Evolutionary conservation across 2,113 vertebrate species (phyloP), one percentile per base, ranked within the genome.

Genomic region (Dasypus novemcinctus): DNA sequence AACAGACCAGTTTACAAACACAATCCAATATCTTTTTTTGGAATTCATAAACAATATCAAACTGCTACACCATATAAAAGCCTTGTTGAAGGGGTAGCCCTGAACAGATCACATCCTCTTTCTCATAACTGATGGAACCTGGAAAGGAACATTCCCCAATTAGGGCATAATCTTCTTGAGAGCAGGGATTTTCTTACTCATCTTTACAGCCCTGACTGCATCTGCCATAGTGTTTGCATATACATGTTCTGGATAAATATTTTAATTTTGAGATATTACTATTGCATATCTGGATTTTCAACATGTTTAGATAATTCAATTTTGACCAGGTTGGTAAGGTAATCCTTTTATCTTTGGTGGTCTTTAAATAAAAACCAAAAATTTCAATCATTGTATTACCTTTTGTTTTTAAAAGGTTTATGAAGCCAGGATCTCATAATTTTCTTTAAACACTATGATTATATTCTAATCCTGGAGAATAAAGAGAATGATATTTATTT

Each of bases 311-410:
- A 14, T 79, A 49, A 72, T 94, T 92, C 38, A 29, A 12, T 80
- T 89, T 81, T 85, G 63, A 41, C 38, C 23, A 89, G 12, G 66
- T 89, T 85, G 20, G 21, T 85, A 92, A 85, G 29, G 41, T 72
- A 72, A 52, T 85, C 38, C 36, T 9, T 64, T 88, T 93, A 76
- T 78, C 64, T 74, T 63, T 91, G 33, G 33, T 87, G n/a, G 36
- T 83, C 52, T 91, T 31, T 83, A 91, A 92, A 52, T 94, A 91
- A 78, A 85, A 74, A 46, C 79, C 6, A 78, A 15, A 79, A 89
- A 52, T 84, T 92, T 89, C 68, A 75, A 80, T 43, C 13, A 69
- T 66, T 84, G 0, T 85, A 80, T 90, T 92, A 23, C 20, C 1
- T 91, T 79, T 72, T 46, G 61, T 69, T 89, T 92, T 25, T 80